Conservation (phyloP, 1,140 invertebrate species). For the Meloidogyne hapla region DNA sequence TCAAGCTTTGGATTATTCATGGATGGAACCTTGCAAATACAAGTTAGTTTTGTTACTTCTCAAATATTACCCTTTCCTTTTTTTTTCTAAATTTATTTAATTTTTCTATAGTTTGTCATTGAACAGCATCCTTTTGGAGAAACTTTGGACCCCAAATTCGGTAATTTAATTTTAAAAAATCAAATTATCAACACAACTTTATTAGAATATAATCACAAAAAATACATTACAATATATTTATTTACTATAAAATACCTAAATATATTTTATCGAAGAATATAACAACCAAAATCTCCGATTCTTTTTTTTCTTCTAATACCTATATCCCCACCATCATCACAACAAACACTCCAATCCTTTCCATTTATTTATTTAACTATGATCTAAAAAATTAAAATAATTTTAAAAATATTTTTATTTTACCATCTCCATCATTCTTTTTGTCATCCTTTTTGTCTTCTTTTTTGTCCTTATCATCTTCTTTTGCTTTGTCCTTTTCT, state of each 20-base stretch:
- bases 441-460: too few species aligned
- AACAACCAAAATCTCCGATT: too few species aligned
- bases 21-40: constrained; percentile 62
- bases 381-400: not conserved
- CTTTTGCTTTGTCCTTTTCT: not conserved
- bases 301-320: too few species aligned
- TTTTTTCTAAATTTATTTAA: not conserved
- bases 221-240: too few species aligned
- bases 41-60: too few species aligned
- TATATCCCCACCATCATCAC: too few species aligned
- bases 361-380: not conserved
- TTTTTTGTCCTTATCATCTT: not conserved
- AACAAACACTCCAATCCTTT: too few species aligned
- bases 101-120: constrained; percentile 45
- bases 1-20: constrained; percentile 45
- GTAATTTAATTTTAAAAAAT: not conserved
- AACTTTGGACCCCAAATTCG: constrained; percentile 52
- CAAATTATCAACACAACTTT: too few species aligned
- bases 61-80: too few species aligned
- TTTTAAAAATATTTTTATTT: not conserved
- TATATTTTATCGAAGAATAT: too few species aligned
- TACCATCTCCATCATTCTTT: not conserved
- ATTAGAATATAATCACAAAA: too few species aligned
- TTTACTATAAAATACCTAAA: too few species aligned
- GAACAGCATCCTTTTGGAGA: constrained; percentile 61